phyloP scores from a whole-genome alignment of 2,888 invertebrate species.

The Eupelmus urozonus region DNA sequence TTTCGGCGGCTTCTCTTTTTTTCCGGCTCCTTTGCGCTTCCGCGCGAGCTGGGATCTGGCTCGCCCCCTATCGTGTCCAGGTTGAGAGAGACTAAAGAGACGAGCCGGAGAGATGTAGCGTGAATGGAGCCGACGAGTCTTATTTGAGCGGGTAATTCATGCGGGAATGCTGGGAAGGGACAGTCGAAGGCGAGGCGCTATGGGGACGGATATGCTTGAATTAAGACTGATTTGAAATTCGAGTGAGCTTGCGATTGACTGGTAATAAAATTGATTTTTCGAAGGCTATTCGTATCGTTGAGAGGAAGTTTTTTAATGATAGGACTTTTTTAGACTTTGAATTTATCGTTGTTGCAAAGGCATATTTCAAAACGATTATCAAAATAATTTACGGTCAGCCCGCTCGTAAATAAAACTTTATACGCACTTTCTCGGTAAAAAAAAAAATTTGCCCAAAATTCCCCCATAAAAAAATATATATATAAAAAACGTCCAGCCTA shows the following conservation, averaged over 20 bases:
- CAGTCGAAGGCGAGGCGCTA: background rate
- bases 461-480: too few relatives aligned
- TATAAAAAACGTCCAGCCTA: too few relatives aligned
- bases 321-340: background rate
- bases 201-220: too few relatives aligned
- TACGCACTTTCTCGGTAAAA: too few relatives aligned
- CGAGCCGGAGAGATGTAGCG: background rate
- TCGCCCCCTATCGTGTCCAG: background rate
- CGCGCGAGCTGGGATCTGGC: background rate
- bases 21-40: background rate
- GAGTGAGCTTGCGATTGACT: background rate
- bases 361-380: too few relatives aligned
- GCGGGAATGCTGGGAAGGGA: background rate
- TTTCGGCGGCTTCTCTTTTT: slow-evolving; percentile 36
- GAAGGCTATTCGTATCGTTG: background rate
- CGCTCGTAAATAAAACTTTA: too few relatives aligned
- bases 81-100: background rate
- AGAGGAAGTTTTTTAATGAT: background rate
- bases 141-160: slow-evolving; percentile 27
- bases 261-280: background rate
- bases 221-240: too few relatives aligned
- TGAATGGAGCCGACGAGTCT: background rate
- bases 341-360: background rate
- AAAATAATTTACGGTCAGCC: too few relatives aligned
- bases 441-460: too few relatives aligned